Evolutionary conservation across 1,140 invertebrate species (phyloP).

Genomic region (Ruditapes philippinarum): DNA sequence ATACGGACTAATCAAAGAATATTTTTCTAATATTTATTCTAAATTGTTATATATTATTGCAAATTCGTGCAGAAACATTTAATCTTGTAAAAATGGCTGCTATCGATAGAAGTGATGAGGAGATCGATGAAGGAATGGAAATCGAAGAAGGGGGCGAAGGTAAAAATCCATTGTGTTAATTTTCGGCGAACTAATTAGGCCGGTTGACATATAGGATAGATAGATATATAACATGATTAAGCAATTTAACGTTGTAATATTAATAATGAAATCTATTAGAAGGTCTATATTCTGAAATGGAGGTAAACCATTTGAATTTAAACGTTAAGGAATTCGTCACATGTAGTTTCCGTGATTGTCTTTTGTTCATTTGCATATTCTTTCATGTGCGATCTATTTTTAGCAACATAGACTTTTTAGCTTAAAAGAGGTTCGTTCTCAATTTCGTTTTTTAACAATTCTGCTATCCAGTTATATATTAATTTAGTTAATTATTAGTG

Average conservation of each 20-base stretch:
- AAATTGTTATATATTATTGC: not conserved
- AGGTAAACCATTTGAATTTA: not conserved
- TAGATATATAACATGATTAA: no score
- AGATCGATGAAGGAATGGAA: constrained; percentile 64
- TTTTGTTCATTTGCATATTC: constrained; percentile 41
- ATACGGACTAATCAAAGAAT: constrained; percentile 2
- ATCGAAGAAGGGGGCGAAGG: constrained; percentile 70
- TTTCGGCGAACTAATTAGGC: constrained; percentile 25
- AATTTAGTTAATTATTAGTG: no score
- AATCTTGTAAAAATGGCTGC: constrained; percentile 27
- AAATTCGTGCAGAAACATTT: not conserved
- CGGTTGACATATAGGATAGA: constrained; percentile 18
- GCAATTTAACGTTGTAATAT: no score
- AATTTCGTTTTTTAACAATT: no score
- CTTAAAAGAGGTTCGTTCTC: not conserved
- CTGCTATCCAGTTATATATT: no score
- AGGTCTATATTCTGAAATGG: not conserved
- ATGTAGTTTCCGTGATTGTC: constrained; percentile 1
- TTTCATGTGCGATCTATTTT: constrained; percentile 6
- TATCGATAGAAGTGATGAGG: constrained; percentile 60
- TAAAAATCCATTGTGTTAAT: constrained; percentile 56
- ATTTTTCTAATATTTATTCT: not conserved
- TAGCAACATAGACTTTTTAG: not conserved
- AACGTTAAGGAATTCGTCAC: not conserved
- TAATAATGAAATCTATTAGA: no score